A percentile compares a stretch with the other conserved stretches of the same genome.
Evolutionary conservation across 2,797 vertebrate genomes (phyloP).

Genomic region (Discoglossus pictus): DNA sequence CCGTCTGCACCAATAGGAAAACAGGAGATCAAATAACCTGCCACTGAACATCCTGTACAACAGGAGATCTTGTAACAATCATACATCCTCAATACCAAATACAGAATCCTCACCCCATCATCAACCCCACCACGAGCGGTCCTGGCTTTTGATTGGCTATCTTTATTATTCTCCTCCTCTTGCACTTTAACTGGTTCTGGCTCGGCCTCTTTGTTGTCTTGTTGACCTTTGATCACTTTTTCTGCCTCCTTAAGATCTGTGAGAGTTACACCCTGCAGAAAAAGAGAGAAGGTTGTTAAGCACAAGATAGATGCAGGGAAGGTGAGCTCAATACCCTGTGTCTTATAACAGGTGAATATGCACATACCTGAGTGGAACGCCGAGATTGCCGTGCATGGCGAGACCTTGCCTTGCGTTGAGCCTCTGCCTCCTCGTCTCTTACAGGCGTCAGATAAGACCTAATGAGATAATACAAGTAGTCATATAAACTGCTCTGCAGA

Average conservation of each 20-base stretch:
- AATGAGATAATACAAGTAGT: not conserved
- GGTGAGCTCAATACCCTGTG: not conserved
- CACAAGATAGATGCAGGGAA: not conserved
- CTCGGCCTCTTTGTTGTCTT: conserved; percentile 49
- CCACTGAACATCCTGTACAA: too few species aligned
- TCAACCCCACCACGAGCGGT: conserved; percentile 20
- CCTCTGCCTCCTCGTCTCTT: conserved; percentile 82
- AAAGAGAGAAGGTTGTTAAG: conserved; percentile 5
- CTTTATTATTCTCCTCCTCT: conserved; percentile 48
- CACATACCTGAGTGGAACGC: conserved; percentile 79
- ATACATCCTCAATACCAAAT: not conserved
- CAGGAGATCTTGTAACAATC: not conserved
- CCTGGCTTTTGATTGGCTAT: conserved; percentile 32
- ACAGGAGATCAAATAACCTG: not conserved
- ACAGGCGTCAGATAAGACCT: conserved; percentile 85
- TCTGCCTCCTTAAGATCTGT: conserved; percentile 84
- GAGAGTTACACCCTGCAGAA: conserved; percentile 78
- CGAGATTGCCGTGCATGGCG: conserved; percentile 81
- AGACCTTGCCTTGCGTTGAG: conserved; percentile 82
- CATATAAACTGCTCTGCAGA: too few species aligned
- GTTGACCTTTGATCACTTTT: conserved; percentile 73
- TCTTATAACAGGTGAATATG: not conserved
- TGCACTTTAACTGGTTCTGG: conserved; percentile 46
- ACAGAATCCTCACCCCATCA: conserved; percentile 43
- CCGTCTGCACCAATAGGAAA: conserved; percentile 51